A percentile compares a stretch with the other conserved stretches of the same genome.
Evolutionary conservation across 1,140 invertebrate species (phyloP).

Genomic region (Brachionus asplanchnoidis): DNA sequence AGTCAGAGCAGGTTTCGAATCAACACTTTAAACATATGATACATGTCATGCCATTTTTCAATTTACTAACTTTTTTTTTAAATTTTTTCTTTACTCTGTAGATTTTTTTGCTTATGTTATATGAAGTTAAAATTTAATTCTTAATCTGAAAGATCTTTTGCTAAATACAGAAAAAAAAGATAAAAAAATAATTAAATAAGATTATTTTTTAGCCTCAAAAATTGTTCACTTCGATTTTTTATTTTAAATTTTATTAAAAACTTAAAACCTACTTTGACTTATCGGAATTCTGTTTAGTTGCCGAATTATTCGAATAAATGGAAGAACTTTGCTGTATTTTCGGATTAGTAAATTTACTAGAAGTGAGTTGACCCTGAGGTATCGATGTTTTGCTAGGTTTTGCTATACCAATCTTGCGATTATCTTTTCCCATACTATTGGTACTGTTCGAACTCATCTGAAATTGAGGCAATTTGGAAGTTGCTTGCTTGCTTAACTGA

Average conservation of each 20-base stretch:
- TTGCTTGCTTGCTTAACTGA: not conserved
- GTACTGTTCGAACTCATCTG: not conserved
- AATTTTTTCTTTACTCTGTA: no score
- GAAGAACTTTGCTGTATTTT: not conserved
- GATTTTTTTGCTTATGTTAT: no score
- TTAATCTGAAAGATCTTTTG: no score
- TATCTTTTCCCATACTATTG: not conserved
- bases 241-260: no score
- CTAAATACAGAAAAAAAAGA: no score
- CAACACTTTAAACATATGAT: no score
- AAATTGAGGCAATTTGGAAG: constrained; percentile 3
- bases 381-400: constrained; percentile 2
- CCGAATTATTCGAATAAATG: not conserved
- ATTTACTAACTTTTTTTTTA: no score
- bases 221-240: not conserved
- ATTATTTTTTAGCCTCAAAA: no score
- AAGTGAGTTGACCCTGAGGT: not conserved
- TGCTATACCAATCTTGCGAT: not conserved
- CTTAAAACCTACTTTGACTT: not conserved
- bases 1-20: not conserved
- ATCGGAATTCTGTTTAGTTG: not conserved
- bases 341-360: not conserved
- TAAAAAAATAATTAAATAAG: no score
- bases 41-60: no score
- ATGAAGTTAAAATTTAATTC: no score